phyloP scores from a whole-genome alignment of 2,113 vertebrate genomes.

The Pelecanus crispus region DNA sequence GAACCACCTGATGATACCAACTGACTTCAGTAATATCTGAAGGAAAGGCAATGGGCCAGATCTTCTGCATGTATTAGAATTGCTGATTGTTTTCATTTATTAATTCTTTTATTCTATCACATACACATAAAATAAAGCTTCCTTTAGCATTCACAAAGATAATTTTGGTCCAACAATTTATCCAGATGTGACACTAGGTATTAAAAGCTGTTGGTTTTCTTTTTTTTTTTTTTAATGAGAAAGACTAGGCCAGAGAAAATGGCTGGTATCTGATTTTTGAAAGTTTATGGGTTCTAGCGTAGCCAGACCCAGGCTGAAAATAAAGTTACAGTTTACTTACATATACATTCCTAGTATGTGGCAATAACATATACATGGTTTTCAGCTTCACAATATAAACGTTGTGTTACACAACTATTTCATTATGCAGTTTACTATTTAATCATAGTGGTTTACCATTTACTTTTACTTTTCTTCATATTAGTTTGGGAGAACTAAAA shows the following conservation, averaged over 20 bases:
- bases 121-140: not conserved
- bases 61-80: not conserved
- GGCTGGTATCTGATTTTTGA: not conserved
- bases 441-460: not conserved
- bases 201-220: not conserved
- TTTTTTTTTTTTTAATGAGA: not conserved
- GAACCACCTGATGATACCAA: not conserved
- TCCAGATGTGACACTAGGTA: not conserved
- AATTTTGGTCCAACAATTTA: not conserved
- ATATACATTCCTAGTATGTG: not conserved
- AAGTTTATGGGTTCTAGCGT: rapidly evolving
- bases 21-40: not conserved
- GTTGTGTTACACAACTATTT: not conserved
- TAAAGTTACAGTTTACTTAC: not conserved
- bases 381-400: not conserved
- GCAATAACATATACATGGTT: not conserved
- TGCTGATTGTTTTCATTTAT: not conserved
- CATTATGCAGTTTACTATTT: not conserved
- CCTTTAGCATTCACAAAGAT: not conserved
- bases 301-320: not conserved
- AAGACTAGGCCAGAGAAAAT: not conserved
- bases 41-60: not conserved
- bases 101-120: not conserved
- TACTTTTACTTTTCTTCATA: not conserved
- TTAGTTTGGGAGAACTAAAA: not conserved